phyloP scores from a whole-genome alignment of 2,797 vertebrate species.

The Petrocephalus schoutedeni region DNA sequence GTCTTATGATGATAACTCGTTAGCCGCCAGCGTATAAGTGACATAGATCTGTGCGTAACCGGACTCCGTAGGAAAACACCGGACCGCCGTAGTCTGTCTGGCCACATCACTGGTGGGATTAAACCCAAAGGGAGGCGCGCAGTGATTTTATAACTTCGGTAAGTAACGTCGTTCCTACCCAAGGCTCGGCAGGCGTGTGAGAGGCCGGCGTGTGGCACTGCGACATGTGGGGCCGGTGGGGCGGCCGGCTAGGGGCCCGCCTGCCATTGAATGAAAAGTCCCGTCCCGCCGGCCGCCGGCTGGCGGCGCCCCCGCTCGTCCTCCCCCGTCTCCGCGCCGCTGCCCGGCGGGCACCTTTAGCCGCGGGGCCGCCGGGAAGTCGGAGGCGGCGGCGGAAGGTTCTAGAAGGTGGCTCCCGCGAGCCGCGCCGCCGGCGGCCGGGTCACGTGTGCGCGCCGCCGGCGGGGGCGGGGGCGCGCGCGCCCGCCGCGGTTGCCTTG shows the following conservation, averaged over 20 bases:
- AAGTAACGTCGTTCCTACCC: conserved; percentile 26
- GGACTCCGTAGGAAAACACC: not conserved
- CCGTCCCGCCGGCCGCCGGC: not conserved
- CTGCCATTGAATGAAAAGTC: conserved; percentile 26
- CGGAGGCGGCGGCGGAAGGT: conserved; percentile 48
- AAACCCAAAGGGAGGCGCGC: conserved; percentile 25
- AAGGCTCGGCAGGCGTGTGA: not conserved
- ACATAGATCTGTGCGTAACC: not conserved
- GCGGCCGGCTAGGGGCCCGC: not conserved
- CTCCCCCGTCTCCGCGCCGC: too few species aligned
- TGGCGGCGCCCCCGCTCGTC: not conserved
- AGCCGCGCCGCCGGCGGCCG: conserved; percentile 46
- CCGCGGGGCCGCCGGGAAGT: not conserved
- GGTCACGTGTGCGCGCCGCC: conserved; percentile 64
- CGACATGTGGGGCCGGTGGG: not conserved
- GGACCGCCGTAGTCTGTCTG: not conserved
- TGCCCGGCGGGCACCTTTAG: not conserved
- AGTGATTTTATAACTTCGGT: conserved; percentile 39
- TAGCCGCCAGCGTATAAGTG: not conserved
- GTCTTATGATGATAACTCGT: conserved; percentile 9
- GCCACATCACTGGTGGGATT: conserved; percentile 25
- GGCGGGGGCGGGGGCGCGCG: too few species aligned
- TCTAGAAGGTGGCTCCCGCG: conserved; percentile 53
- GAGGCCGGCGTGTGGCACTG: not conserved
- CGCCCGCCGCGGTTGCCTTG: too few species aligned